Evolutionary conservation across 2,797 vertebrate genomes (phyloP).

Genomic region (Mareca strepera): DNA sequence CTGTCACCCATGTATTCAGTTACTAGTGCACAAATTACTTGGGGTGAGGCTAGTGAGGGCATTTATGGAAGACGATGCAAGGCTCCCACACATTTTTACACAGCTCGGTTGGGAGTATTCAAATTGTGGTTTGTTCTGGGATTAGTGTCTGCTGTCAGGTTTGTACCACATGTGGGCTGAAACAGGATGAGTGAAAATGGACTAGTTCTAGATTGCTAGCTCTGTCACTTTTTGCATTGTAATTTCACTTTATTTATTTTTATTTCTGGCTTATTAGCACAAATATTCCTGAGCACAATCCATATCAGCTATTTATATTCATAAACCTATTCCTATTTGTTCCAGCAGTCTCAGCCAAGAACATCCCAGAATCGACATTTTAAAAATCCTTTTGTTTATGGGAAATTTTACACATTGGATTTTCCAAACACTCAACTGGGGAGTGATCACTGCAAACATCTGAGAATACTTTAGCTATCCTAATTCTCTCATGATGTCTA

Average conservation of each 20-base stretch:
- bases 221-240: neutral
- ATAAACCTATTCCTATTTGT: slow-evolving; percentile 41
- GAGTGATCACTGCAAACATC: slow-evolving; percentile 71
- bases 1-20: neutral
- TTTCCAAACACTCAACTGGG: slow-evolving; percentile 69
- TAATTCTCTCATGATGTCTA: slow-evolving; percentile 76
- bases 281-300: slow-evolving; percentile 50
- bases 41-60: neutral
- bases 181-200: neutral
- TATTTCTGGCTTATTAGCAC: slow-evolving; percentile 36
- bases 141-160: neutral
- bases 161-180: neutral
- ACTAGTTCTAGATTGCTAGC: neutral
- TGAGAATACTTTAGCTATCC: slow-evolving; percentile 76
- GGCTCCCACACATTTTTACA: neutral
- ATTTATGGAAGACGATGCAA: neutral
- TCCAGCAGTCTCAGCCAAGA: slow-evolving; percentile 67
- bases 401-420: slow-evolving; percentile 74
- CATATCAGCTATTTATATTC: slow-evolving; percentile 71
- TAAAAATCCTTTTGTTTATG: slow-evolving; percentile 76
- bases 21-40: neutral
- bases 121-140: neutral
- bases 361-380: slow-evolving; percentile 71
- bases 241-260: slow-evolving; percentile 26
- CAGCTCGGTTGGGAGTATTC: neutral